Conservation (phyloP, 2,888 invertebrate genomes). For the Mechanitis messenoides region DNA sequence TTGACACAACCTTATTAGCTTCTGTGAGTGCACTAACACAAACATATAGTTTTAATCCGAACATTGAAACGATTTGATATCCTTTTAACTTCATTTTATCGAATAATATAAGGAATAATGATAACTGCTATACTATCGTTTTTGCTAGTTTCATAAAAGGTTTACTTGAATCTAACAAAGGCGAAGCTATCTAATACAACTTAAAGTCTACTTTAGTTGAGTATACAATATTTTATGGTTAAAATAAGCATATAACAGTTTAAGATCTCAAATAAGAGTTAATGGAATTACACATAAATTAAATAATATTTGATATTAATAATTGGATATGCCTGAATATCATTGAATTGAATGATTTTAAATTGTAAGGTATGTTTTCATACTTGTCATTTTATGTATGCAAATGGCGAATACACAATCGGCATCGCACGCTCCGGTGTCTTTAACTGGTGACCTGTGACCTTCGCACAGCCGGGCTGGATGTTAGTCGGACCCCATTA, state of each 20-base stretch:
- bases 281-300: background rate
- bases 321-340: no score
- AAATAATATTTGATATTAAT: no score
- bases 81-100: conserved; percentile 25
- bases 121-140: conserved; percentile 24
- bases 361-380: conserved; percentile 6
- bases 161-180: conserved; percentile 22
- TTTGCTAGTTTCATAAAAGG: conserved; percentile 24
- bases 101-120: conserved; percentile 24
- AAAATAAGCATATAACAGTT: conserved; percentile 8
- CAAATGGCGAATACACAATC: conserved; percentile 30
- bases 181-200: conserved; percentile 21
- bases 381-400: conserved; percentile 24
- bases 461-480: conserved; percentile 46
- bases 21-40: conserved; percentile 17
- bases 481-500: conserved; percentile 55
- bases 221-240: conserved; percentile 9
- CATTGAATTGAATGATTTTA: background rate
- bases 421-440: conserved; percentile 29
- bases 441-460: conserved; percentile 47
- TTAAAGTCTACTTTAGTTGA: conserved; percentile 13
- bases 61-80: conserved; percentile 25
- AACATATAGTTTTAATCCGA: conserved; percentile 18
- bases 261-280: conserved; percentile 8
- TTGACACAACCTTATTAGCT: conserved; percentile 4